These are phyloP conservation scores for Platycheirus rosarum DNA, from an alignment of 2,888 invertebrate genomes.

Conservation along the genomic window DNA sequence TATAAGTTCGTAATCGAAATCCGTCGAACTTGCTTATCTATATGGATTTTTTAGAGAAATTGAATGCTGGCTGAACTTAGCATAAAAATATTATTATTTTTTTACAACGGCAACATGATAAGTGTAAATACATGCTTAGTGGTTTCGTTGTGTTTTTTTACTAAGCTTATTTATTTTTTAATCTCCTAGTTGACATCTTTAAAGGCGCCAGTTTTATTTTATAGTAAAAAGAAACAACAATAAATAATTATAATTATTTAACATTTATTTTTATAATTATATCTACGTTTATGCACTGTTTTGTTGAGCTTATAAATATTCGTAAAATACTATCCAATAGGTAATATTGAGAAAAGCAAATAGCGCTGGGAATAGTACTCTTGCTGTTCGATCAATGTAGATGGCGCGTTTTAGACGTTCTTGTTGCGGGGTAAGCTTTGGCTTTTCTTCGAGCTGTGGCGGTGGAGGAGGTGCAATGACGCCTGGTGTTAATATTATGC, in stretches of 20 bases:
- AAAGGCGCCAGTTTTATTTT: too few relatives aligned
- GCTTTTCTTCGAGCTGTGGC: conserved; percentile 81
- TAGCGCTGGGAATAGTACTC: conserved; percentile 88
- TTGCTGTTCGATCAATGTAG: conserved; percentile 88
- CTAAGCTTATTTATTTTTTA: too few relatives aligned
- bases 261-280: conserved; percentile 26
- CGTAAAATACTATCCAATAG: conserved; percentile 89
- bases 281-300: conserved; percentile 14
- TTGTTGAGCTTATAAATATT: conserved; percentile 85
- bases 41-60: too few relatives aligned
- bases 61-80: too few relatives aligned
- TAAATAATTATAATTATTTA: conserved; percentile 19
- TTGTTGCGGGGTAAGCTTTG: conserved; percentile 84
- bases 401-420: conserved; percentile 86
- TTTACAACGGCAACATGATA: too few relatives aligned
- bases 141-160: too few relatives aligned
- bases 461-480: conserved; percentile 80
- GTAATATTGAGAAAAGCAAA: conserved; percentile 87
- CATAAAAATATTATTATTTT: too few relatives aligned
- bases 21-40: too few relatives aligned
- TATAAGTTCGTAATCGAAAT: too few relatives aligned
- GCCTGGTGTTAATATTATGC: conserved; percentile 80
- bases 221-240: not conserved
- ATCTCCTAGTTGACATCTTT: too few relatives aligned
- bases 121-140: too few relatives aligned